Evolutionary conservation across 2,888 invertebrate genomes (phyloP), one percentile per base, ranked within the genome.

Genomic region (Amiota mariae): DNA sequence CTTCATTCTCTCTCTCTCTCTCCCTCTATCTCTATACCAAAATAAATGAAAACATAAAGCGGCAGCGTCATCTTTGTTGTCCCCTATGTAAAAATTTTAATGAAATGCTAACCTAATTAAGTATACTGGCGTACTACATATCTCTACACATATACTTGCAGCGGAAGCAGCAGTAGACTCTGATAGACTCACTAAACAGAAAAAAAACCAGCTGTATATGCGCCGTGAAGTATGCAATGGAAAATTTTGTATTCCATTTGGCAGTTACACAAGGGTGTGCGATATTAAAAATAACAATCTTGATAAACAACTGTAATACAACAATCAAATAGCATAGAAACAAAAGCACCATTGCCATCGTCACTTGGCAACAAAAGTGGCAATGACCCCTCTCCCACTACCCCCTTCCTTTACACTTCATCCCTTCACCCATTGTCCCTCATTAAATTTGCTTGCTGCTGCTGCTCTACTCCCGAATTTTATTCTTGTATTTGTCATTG

Each of bases 41-140:
- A 36, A 36, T 36, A 46, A 36, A 63, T 63, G 15, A 63, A 63
- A 10, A 63, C 47, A 48, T 20, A 15, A 54, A 66, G 66, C 49
- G 49, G 49, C 66, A 10, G 8, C 36, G 24, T 36, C 36, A 0
- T 36, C 8, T 36, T 36, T 6, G 36, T 36, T 36, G 8, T 36
- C 3, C 6, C 36, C 36, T 36, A 36, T 6, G 36, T 36, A 20
- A 66, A 66, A 49, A 66, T 66, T 66, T 48, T 20, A 66, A 66
- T 66, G 47, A 66, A 66, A 66, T 49, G 49, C 48, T 66, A 49
- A 66, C 48, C 66, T 49, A 66, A 66, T 66, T 66, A 66, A 66
- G 66, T 18, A 9, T 59, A 8, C 8, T 12, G 54, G 3, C 8
- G 54, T n/a, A 54, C 12, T 54, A 54, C 36, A 54, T n/a, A n/a